Conservation (phyloP, 1,140 invertebrate genomes). For the Ceratina calcarata region DNA sequence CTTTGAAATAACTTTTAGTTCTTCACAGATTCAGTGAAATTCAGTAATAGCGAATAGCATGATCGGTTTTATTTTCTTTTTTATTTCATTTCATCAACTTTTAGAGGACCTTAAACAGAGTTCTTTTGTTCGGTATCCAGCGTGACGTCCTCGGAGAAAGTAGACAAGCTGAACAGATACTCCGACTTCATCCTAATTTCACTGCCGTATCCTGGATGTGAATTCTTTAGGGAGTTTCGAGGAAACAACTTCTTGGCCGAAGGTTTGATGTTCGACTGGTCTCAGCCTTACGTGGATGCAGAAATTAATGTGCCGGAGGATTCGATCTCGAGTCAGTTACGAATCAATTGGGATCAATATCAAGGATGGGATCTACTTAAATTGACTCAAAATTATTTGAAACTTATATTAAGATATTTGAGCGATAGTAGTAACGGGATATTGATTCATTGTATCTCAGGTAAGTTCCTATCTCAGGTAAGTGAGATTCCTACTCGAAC, state of each 20-base stretch:
- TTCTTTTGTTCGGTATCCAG: conserved; percentile 78
- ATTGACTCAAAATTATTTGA: conserved; percentile 91
- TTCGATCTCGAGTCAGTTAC: conserved; percentile 82
- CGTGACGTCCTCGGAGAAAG: conserved; percentile 93
- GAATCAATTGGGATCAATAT: conserved; percentile 88
- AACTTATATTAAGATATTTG: conserved; percentile 87
- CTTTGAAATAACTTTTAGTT: not conserved
- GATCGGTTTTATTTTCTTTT: conserved; percentile 30
- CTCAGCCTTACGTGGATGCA: conserved; percentile 88
- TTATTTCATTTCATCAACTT: conserved; percentile 41
- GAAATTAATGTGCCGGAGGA: conserved; percentile 86
- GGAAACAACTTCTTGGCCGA: conserved; percentile 87
- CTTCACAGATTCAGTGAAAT: conserved; percentile 48
- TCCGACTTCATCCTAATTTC: conserved; percentile 88
- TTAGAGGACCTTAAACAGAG: conserved; percentile 59
- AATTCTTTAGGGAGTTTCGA: conserved; percentile 89
- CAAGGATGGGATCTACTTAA: conserved; percentile 86
- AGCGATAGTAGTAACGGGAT: conserved; percentile 86
- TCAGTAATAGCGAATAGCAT: conserved; percentile 51
- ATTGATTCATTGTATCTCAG: conserved; percentile 93
- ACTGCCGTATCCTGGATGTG: conserved; percentile 92
- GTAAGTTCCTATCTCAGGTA: too few species aligned
- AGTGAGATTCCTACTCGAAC: not conserved
- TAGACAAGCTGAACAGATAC: conserved; percentile 90
- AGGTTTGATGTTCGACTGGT: conserved; percentile 89